phyloP scores from a whole-genome alignment of 2,888 invertebrate species.

The Anodontia alba region DNA sequence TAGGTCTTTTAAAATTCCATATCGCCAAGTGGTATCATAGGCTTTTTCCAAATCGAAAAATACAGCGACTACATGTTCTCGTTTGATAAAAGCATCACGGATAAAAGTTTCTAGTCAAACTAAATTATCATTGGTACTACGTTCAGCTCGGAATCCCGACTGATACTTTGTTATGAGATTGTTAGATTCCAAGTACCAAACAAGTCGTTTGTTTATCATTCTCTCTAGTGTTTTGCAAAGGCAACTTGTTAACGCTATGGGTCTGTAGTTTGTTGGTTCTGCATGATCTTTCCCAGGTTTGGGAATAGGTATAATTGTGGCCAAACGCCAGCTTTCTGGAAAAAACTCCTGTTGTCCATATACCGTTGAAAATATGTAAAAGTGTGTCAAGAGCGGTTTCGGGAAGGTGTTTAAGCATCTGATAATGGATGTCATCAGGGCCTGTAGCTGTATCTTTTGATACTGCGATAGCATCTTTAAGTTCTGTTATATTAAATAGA shows the following conservation, averaged over 20 bases:
- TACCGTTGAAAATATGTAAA: conserved; percentile 33
- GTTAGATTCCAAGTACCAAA: conserved; percentile 58
- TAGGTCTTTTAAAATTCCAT: background rate
- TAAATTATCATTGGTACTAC: conserved; percentile 47
- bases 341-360: conserved; percentile 42
- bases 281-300: conserved; percentile 54
- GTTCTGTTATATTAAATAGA: background rate
- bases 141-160: conserved; percentile 50
- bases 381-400: background rate
- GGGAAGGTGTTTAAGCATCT: conserved; percentile 23
- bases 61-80: conserved; percentile 59
- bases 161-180: conserved; percentile 49
- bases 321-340: conserved; percentile 46
- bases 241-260: conserved; percentile 71
- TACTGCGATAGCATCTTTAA: background rate
- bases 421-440: conserved; percentile 36
- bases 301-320: conserved; percentile 49
- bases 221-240: conserved; percentile 69
- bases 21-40: background rate
- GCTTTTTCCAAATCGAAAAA: conserved; percentile 42
- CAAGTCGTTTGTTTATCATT: conserved; percentile 65
- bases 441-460: conserved; percentile 26
- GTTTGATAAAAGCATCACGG: conserved; percentile 55
- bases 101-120: conserved; percentile 55
- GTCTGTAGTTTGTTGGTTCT: conserved; percentile 61